phyloP scores from a whole-genome alignment of 35 echinoderm and acorn worm genomes.

The Apostichopus japonicus region DNA sequence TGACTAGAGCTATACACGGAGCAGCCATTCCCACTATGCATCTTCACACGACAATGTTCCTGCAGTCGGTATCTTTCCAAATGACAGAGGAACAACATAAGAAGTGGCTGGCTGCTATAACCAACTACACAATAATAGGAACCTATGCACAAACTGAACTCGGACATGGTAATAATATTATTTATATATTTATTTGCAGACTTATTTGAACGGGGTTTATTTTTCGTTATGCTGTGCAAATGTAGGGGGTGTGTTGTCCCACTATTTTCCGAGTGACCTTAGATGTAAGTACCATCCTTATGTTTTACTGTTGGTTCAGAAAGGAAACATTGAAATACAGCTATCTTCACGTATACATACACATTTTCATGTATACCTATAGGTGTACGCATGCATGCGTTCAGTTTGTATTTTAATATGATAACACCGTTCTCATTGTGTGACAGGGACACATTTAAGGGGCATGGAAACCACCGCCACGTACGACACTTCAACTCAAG shows the following conservation, averaged over 20 bases:
- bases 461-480: constrained; percentile 94
- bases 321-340: too few species aligned
- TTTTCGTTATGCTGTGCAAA: too few species aligned
- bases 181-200: too few species aligned
- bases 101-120: constrained; percentile 55
- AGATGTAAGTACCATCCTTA: too few species aligned
- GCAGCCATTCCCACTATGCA: not conserved
- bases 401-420: too few species aligned
- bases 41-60: constrained; percentile 44
- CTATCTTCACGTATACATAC: too few species aligned
- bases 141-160: constrained; percentile 93
- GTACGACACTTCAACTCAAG: constrained; percentile 84
- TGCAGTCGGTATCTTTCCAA: constrained; percentile 59
- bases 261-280: too few species aligned
- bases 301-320: too few species aligned
- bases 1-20: constrained; percentile 10
- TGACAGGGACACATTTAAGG: constrained; percentile 77
- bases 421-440: not conserved
- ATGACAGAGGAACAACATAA: constrained; percentile 59
- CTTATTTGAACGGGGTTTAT: too few species aligned
- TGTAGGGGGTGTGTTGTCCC: too few species aligned
- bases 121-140: constrained; percentile 61
- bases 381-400: too few species aligned
- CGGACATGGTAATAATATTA: constrained; percentile 74
- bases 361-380: too few species aligned